Base-by-base conservation (phyloP, 2,888 invertebrate genomes). In the Dryobotodes eremita region DNA sequence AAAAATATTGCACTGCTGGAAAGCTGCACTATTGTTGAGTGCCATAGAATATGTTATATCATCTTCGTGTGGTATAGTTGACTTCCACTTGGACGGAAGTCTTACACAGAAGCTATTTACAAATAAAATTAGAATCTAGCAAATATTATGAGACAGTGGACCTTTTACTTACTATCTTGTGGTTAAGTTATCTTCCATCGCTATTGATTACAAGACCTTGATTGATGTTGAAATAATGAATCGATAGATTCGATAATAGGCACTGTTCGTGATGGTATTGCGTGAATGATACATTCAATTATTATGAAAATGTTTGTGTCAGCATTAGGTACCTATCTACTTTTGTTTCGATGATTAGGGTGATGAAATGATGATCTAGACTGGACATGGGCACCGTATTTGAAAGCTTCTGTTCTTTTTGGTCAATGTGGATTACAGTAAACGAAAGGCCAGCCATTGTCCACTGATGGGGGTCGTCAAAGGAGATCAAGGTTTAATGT, bases 141-240 rank as follows among this genome's bases (percentile, higher is more conserved):
- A 17, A 71, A 48, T 36, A 36, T n/a, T 55, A 0, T 0, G 1
- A 53, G 23, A 17, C 6, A 13, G n/a, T 71, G 17, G 15, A 53
- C 57, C 71, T 79, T 84, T 57, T 79, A n/a, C 8, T 17, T 1
- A 20, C 20, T 8, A 7, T 20, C 5, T 31, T 10, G 20, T 53
- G 4, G 62, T 20, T 10, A 20, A 15, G 31, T n/a, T 64, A 62
- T 84, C 65, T 66, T 15, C 36, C n/a, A 50, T 53, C 15, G 15
- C 61, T 57, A 57, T 78, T 57, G 77, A 86, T 86, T 75, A 88
- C 75, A 64, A 64, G 57, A 72, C 57, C 65, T 70, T 85, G 85
- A 85, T 80, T 74, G 75, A 86, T 82, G 83, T 73, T 64, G 31
- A 75, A 62, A 71, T 84, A 84, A 86, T 84, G 77, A 77, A 72